Percentiles rank a stretch among this genome's conserved stretches.
Evolutionary conservation across 2,797 vertebrate genomes (phyloP).

Genomic region (Okamejei kenojei): DNA sequence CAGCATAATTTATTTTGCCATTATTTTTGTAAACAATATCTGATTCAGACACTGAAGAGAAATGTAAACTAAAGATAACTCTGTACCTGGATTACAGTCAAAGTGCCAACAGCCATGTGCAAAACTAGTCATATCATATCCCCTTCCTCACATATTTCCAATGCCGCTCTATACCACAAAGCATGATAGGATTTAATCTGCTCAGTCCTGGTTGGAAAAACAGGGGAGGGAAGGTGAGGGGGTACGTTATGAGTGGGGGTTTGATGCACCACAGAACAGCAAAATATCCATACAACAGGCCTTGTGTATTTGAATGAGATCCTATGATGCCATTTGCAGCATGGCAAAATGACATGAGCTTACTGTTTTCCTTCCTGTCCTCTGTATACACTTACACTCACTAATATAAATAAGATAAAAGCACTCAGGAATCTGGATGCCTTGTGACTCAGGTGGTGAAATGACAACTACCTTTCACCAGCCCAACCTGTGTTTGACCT

Average conservation of each 20-base stretch:
- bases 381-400: conserved; percentile 51
- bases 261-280: not conserved
- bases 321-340: not conserved
- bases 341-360: conserved; percentile 24
- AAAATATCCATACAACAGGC: not conserved
- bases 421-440: conserved; percentile 52
- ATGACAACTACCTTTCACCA: conserved; percentile 67
- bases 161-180: not conserved
- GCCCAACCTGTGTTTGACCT: conserved; percentile 64
- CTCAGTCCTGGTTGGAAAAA: not conserved
- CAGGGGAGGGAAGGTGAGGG: too few relatives aligned
- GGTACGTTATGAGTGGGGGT: too few relatives aligned
- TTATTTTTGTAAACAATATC: not conserved
- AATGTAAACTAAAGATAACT: not conserved
- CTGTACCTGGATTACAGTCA: not conserved
- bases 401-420: conserved; percentile 59
- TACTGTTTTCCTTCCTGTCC: conserved; percentile 42
- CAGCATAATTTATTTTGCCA: not conserved
- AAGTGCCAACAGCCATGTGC: not conserved
- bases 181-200: not conserved
- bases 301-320: conserved; percentile 15
- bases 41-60: not conserved
- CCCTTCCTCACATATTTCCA: not conserved
- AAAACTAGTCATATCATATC: not conserved
- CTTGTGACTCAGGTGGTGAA: conserved; percentile 53